Evolutionary conservation across 1,140 invertebrate species (phyloP).

Genomic region (Tetragonula clypearis): DNA sequence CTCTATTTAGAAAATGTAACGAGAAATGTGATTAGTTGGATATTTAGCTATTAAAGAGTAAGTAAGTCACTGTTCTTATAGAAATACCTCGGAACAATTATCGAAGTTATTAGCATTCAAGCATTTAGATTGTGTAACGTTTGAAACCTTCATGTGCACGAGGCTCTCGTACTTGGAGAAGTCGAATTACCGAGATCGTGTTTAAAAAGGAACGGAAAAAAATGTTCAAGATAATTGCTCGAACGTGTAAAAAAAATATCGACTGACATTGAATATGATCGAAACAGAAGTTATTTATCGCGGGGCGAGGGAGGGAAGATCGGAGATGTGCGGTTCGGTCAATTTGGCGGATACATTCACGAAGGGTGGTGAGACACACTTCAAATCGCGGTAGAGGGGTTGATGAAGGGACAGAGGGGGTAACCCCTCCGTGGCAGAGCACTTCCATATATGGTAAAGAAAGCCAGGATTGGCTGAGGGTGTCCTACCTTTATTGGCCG

Average conservation of each 20-base stretch:
- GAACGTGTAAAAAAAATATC: conserved; percentile 6
- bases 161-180: too few species aligned
- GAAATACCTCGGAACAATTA: too few species aligned
- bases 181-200: too few species aligned
- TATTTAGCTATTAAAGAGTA: background rate
- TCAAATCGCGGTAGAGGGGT: background rate
- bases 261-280: conserved; percentile 35
- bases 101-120: background rate
- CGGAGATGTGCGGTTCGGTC: conserved; percentile 45
- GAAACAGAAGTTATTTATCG: conserved; percentile 1
- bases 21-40: background rate
- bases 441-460: conserved; percentile 84
- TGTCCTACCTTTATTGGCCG: conserved; percentile 78
- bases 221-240: conserved; percentile 20
- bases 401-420: conserved; percentile 31
- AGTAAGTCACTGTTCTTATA: too few species aligned
- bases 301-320: background rate
- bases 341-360: conserved; percentile 58
- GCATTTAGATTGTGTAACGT: background rate
- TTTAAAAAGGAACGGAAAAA: background rate
- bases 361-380: conserved; percentile 54
- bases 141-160: background rate
- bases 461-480: conserved; percentile 80
- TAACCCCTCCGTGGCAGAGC: conserved; percentile 70
- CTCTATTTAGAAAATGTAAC: background rate